A percentile compares a stretch with the other conserved stretches of the same genome.
Evolutionary conservation across 37 sponge, comb jelly and placozoan genomes (phyloP).

Genomic region (Mnemiopsis leidyi): DNA sequence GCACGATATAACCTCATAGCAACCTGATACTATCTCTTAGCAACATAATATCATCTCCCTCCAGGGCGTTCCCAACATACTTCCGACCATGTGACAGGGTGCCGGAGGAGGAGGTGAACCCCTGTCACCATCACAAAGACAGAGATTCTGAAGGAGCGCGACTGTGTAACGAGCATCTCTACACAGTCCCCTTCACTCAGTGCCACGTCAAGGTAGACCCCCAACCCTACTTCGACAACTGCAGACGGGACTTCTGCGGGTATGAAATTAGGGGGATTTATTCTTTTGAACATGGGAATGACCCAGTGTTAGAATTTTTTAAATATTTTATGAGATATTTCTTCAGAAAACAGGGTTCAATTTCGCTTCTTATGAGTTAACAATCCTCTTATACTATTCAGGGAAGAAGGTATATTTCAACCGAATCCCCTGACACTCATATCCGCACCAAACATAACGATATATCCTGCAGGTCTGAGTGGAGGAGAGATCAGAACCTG

Average conservation of each 20-base stretch:
- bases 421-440: no score
- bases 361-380: no score
- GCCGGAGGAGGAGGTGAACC: background rate
- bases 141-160: background rate
- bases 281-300: no score
- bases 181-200: slow-evolving; percentile 53
- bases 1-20: no score
- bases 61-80: background rate
- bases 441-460: no score
- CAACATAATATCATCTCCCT: background rate
- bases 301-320: no score
- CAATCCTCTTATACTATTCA: no score
- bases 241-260: slow-evolving; percentile 47
- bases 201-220: slow-evolving; percentile 28
- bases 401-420: no score
- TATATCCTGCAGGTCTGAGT: background rate
- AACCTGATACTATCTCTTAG: no score
- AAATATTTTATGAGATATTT: no score
- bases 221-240: slow-evolving; percentile 12
- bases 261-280: no score
- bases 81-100: background rate
- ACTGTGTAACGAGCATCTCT: background rate
- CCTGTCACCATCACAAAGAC: background rate
- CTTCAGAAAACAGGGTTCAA: no score
- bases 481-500: slow-evolving; percentile 55